Conservation (phyloP, 2,888 invertebrate genomes). For the Cheiracanthium punctorium region DNA sequence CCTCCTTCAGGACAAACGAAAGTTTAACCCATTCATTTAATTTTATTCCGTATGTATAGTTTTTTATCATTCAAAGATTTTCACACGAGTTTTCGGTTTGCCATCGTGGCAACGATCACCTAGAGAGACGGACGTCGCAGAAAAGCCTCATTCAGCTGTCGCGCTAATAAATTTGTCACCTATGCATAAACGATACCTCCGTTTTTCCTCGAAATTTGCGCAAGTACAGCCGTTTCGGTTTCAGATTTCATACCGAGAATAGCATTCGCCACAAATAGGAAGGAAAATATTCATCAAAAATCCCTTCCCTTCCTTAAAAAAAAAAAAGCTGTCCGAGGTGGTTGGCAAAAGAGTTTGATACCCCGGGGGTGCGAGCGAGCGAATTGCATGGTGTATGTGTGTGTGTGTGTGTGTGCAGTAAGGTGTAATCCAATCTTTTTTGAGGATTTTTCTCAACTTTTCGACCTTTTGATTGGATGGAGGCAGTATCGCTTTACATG, state of each 20-base stretch:
- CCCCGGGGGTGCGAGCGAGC: not conserved
- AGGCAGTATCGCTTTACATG: not conserved
- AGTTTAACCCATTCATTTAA: no score
- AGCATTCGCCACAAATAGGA: not conserved
- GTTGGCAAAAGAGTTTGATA: not conserved
- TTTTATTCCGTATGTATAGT: no score
- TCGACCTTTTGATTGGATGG: not conserved
- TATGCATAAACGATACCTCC: not conserved
- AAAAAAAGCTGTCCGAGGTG: not conserved
- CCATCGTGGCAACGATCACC: no score
- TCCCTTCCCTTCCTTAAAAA: not conserved
- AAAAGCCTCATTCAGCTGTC: not conserved
- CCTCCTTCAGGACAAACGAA: no score
- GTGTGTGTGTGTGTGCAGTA: slow-evolving; percentile 8
- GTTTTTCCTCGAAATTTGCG: not conserved
- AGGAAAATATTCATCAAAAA: not conserved
- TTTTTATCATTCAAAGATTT: no score
- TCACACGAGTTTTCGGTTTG: no score
- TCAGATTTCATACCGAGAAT: not conserved
- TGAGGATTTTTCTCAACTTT: slow-evolving; percentile 13
- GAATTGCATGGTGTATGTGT: no score
- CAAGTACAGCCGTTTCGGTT: not conserved
- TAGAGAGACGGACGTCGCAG: no score
- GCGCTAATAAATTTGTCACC: not conserved
- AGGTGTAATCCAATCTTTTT: slow-evolving; percentile 16